phyloP scores from a whole-genome alignment of 2,888 invertebrate species.

The Silvanus unidentatus region DNA sequence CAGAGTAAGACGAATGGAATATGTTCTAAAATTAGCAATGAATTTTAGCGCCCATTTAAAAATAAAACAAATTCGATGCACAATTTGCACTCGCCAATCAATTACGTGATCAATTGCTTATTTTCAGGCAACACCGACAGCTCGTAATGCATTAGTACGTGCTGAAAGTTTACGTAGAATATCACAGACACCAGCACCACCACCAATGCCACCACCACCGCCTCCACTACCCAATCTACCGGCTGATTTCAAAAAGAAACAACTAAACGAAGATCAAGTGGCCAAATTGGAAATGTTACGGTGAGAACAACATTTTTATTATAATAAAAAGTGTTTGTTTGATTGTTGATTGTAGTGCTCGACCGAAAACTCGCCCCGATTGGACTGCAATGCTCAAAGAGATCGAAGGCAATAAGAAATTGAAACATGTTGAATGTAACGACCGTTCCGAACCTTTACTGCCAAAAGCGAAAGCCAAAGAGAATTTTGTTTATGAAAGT shows the following conservation, averaged over 20 bases:
- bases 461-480: conserved; percentile 60
- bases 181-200: conserved; percentile 23
- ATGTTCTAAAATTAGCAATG: conserved; percentile 1
- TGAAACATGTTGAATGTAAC: conserved; percentile 79
- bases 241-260: conserved; percentile 48
- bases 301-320: conserved; percentile 32
- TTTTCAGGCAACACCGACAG: conserved; percentile 35
- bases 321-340: neutral
- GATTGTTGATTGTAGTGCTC: conserved; percentile 51
- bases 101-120: neutral
- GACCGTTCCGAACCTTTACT: conserved; percentile 61
- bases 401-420: conserved; percentile 72
- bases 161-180: conserved; percentile 39
- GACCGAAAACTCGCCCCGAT: conserved; percentile 77
- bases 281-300: conserved; percentile 67
- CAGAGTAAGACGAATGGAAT: conserved; percentile 29
- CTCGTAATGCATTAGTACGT: conserved; percentile 38
- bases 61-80: neutral
- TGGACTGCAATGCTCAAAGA: conserved; percentile 90
- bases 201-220: conserved; percentile 38
- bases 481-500: conserved; percentile 80
- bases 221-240: conserved; percentile 62
- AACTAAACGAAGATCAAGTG: conserved; percentile 56
- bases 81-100: conserved; percentile 3
- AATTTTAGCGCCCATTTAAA: neutral